Evolutionary conservation across 2,113 vertebrate species (phyloP).

Genomic region (Hiodon tergisus): DNA sequence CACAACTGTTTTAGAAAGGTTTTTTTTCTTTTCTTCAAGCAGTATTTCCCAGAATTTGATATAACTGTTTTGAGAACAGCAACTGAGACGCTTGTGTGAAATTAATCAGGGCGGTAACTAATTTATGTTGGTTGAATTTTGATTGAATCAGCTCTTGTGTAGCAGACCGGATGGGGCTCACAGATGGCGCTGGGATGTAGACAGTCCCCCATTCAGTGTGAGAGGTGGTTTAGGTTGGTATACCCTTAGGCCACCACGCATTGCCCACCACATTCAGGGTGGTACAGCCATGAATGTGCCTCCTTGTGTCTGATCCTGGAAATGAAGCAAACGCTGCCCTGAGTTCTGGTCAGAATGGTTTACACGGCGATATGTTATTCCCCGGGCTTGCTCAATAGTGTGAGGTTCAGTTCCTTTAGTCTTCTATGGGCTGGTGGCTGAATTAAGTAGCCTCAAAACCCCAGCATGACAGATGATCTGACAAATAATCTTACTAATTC

Average conservation of each 20-base stretch:
- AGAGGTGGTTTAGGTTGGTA: not conserved
- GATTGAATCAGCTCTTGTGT: slow-evolving; percentile 39
- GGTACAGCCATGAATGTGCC: slow-evolving; percentile 23
- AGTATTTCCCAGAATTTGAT: not conserved
- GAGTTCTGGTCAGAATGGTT: not conserved
- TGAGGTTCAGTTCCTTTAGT: not conserved
- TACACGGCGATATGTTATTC: not conserved
- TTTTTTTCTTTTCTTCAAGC: not conserved
- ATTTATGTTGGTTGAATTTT: slow-evolving; percentile 23
- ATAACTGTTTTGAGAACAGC: slow-evolving; percentile 9
- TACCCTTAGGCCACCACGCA: not conserved
- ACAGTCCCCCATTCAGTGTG: slow-evolving; percentile 38
- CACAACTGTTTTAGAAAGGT: not conserved
- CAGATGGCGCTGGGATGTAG: slow-evolving; percentile 31
- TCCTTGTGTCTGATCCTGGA: not conserved
- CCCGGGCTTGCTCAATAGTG: not conserved
- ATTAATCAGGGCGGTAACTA: not conserved
- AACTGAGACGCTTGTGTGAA: slow-evolving; percentile 21
- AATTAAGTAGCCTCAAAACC: no score
- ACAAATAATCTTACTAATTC: no score
- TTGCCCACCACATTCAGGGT: slow-evolving; percentile 29
- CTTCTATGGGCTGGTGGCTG: not conserved
- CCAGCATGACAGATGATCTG: no score
- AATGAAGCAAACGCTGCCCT: not conserved
- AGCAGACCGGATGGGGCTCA: slow-evolving; percentile 14